These are phyloP conservation scores for Hapalemur alaotrensis DNA, from an alignment of 2,797 vertebrate genomes.

Conservation along the genomic window DNA sequence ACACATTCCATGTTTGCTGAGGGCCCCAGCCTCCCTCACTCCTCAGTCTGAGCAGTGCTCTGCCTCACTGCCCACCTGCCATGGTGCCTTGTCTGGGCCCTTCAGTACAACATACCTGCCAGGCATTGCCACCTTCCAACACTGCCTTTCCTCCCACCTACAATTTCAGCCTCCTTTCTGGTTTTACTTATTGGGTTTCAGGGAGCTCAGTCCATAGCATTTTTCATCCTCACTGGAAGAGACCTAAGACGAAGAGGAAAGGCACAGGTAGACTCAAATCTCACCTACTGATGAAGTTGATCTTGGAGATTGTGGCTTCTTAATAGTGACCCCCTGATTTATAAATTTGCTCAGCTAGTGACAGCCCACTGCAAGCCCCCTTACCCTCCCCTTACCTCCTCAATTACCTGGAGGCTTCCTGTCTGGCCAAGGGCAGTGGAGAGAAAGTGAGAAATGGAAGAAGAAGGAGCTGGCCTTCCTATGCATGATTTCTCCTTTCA, in stretches of 20 bases:
- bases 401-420: not conserved
- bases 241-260: not conserved
- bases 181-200: not conserved
- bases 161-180: not conserved
- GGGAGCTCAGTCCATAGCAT: not conserved
- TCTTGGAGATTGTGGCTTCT: not conserved
- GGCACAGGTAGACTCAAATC: not conserved
- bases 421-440: not conserved
- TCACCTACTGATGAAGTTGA: not conserved
- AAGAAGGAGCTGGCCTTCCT: not conserved
- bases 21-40: not conserved
- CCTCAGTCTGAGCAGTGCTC: not conserved
- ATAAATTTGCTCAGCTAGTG: not conserved
- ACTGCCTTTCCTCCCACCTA: not conserved
- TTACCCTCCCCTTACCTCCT: not conserved
- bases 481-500: not conserved
- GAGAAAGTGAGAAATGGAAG: not conserved
- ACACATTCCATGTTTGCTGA: not conserved
- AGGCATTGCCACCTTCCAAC: not conserved
- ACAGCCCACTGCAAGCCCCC: not conserved
- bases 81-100: not conserved
- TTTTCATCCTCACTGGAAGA: not conserved
- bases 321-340: not conserved
- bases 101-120: not conserved
- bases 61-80: not conserved